Evolutionary conservation across 2,113 vertebrate species (phyloP).

Genomic region (Paramisgurnus dabryanus): DNA sequence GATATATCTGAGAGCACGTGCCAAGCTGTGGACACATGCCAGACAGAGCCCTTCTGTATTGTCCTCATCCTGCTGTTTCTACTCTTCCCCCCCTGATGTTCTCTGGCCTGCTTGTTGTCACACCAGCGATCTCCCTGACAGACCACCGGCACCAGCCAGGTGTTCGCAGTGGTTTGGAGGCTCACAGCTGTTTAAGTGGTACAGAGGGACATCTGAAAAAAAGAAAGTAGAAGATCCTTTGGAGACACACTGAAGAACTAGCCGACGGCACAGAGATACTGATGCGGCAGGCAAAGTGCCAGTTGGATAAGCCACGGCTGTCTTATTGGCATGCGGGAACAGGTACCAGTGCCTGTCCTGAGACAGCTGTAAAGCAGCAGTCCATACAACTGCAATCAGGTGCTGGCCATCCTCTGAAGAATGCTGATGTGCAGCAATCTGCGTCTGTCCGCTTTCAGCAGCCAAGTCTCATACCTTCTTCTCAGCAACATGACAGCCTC

Average conservation of each 20-base stretch:
- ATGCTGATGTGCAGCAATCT: conserved; percentile 87
- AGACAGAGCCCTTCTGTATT: conserved; percentile 35
- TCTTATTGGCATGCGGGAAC: conserved; percentile 94
- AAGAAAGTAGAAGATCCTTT: conserved; percentile 66
- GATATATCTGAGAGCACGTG: conserved; percentile 20
- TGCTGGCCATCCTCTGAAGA: conserved; percentile 80
- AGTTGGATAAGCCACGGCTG: conserved; percentile 80
- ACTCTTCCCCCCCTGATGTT: conserved; percentile 51
- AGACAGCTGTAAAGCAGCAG: conserved; percentile 98
- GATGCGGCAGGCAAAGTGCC: conserved; percentile 82
- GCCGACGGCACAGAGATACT: conserved; percentile 73
- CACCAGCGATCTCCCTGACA: conserved; percentile 74
- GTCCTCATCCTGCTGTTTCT: conserved; percentile 9
- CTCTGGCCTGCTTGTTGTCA: conserved; percentile 67
- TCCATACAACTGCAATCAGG: conserved; percentile 96
- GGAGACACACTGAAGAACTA: conserved; percentile 78
- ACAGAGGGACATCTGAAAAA: conserved; percentile 65
- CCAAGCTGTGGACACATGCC: conserved; percentile 30
- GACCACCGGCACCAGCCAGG: conserved; percentile 71
- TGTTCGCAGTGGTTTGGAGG: conserved; percentile 67
- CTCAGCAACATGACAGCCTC: conserved; percentile 83
- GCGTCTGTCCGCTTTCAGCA: conserved; percentile 75
- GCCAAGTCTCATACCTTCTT: conserved; percentile 77
- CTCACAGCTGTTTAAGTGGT: conserved; percentile 74
- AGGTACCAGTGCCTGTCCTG: conserved; percentile 84